These are phyloP conservation scores for Plebejus anna DNA, from an alignment of 2,888 invertebrate genomes.

Conservation along the genomic window DNA sequence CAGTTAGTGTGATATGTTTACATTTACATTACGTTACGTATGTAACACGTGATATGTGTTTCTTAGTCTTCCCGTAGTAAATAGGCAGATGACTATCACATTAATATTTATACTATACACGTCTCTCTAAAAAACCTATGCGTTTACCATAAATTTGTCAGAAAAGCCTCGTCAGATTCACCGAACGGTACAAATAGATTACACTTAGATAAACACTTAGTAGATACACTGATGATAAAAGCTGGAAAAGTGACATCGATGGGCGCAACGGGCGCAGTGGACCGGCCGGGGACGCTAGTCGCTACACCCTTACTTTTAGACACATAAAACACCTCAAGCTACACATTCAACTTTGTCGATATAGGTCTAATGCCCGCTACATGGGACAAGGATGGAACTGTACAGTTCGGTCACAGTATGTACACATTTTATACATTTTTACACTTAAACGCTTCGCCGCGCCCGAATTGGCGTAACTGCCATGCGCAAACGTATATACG, in stretches of 20 bases:
- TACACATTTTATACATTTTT: not conserved
- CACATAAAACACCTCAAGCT: constrained; percentile 18
- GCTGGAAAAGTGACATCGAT: constrained; percentile 30
- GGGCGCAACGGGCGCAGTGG: constrained; percentile 5
- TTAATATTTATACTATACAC: constrained; percentile 38
- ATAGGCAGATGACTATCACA: constrained; percentile 43
- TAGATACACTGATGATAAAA: constrained; percentile 30
- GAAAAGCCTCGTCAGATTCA: constrained; percentile 35
- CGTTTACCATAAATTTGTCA: constrained; percentile 37
- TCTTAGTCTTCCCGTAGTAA: constrained; percentile 42
- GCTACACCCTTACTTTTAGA: constrained; percentile 23
- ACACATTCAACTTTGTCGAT: constrained; percentile 15
- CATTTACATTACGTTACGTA: constrained; percentile 37
- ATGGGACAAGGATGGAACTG: not conserved
- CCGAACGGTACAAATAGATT: constrained; percentile 27
- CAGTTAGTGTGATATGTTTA: constrained; percentile 44
- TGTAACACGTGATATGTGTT: constrained; percentile 44
- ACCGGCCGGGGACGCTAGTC: constrained; percentile 9
- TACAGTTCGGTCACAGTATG: not conserved
- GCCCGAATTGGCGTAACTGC: not conserved
- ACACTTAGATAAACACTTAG: constrained; percentile 29
- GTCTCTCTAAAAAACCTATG: constrained; percentile 36
- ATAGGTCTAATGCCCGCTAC: not conserved
- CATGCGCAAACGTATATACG: not conserved
- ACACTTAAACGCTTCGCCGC: not conserved